These are phyloP conservation scores for Sardina pilchardus DNA, from an alignment of 2,113 vertebrate species.

Conservation along the genomic window DNA sequence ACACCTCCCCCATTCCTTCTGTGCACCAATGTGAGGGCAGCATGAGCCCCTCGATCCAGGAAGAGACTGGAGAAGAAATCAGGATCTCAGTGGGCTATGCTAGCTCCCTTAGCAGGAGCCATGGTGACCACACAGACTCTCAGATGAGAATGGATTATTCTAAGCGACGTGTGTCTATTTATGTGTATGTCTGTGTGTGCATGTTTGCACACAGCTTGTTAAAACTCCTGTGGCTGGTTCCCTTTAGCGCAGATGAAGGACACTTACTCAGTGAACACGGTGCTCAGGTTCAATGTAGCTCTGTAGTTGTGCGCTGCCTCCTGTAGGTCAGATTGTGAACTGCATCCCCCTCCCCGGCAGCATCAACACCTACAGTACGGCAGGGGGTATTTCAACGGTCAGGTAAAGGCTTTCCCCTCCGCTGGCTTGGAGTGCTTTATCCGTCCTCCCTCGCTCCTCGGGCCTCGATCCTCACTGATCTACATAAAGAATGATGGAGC, in stretches of 20 bases:
- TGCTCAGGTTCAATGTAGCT: conserved; percentile 7
- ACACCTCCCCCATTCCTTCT: neutral
- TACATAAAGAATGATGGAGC: too few relatives aligned
- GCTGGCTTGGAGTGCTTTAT: neutral
- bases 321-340: conserved; percentile 1
- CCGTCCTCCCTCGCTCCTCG: too few relatives aligned
- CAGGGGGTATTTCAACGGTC: neutral
- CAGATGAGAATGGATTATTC: neutral
- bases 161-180: conserved; percentile 9
- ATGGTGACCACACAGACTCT: neutral
- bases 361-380: neutral
- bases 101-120: neutral
- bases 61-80: neutral
- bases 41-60: neutral
- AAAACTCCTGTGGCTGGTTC: neutral
- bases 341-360: neutral
- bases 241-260: neutral
- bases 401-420: neutral
- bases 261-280: neutral
- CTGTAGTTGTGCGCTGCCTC: neutral
- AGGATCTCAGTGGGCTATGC: neutral
- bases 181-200: neutral
- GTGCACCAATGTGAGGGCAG: neutral
- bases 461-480: too few relatives aligned
- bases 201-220: neutral